Conservation (phyloP, 1,140 invertebrate genomes). For the Drosophila dunni region DNA sequence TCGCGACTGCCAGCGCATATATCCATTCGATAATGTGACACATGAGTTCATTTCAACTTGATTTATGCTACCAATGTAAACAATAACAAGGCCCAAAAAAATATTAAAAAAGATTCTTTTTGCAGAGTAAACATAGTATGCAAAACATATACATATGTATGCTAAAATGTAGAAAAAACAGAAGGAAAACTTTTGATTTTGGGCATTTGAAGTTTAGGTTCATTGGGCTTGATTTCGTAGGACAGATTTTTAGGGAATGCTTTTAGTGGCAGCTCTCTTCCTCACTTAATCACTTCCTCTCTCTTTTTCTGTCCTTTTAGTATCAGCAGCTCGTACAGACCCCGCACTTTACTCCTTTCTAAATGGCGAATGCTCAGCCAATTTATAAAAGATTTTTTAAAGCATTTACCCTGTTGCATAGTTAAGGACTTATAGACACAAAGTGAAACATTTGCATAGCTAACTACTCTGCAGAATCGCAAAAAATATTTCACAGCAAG, state of each 20-base stretch:
- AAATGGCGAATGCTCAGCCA: constrained; percentile 5
- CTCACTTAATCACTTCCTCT: neutral
- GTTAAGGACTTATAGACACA: constrained; percentile 40
- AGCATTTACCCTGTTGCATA: constrained; percentile 47
- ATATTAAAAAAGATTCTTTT: constrained; percentile 9
- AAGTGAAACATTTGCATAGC: constrained; percentile 51
- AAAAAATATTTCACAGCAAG: constrained; percentile 25
- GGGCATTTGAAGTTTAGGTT: constrained; percentile 44
- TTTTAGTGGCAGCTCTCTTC: too few relatives aligned
- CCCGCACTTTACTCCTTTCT: neutral
- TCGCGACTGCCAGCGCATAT: constrained; percentile 51
- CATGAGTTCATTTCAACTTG: constrained; percentile 75
- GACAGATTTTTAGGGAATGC: constrained; percentile 8
- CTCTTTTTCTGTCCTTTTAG: neutral
- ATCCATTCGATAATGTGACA: constrained; percentile 71
- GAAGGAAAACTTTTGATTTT: constrained; percentile 68
- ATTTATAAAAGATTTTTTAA: constrained; percentile 36
- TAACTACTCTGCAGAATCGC: constrained; percentile 25
- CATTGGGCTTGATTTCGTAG: constrained; percentile 34
- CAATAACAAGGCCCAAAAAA: constrained; percentile 41
- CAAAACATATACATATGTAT: constrained; percentile 15
- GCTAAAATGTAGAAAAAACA: constrained; percentile 16
- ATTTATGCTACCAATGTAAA: constrained; percentile 70
- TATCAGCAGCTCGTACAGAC: neutral
- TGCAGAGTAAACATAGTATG: constrained; percentile 76